Evolutionary conservation across 2,888 invertebrate genomes (phyloP).

Genomic region (Caenorhabditis wallacei): DNA sequence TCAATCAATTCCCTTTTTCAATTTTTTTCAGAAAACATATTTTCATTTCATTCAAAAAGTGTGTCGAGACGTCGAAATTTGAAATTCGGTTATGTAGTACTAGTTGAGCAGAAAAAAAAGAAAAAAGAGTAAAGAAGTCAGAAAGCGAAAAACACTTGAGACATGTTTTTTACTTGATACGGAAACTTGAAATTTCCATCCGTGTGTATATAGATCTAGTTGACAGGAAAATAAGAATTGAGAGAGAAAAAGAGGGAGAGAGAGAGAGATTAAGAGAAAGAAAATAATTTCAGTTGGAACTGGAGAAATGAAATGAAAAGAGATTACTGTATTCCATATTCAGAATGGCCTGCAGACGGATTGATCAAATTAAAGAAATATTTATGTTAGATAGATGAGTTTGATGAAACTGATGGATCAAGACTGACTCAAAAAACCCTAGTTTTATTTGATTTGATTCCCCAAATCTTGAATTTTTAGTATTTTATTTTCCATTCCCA

Average conservation of each 20-base stretch:
- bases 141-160: constrained; percentile 59
- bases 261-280: background rate
- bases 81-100: constrained; percentile 55
- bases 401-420: too few species aligned
- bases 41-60: background rate
- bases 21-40: too few species aligned
- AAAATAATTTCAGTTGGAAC: too few species aligned
- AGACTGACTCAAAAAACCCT: too few species aligned
- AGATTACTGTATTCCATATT: too few species aligned
- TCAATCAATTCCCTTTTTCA: too few species aligned
- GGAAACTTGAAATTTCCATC: constrained; percentile 58
- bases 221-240: background rate
- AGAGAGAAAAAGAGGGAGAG: background rate
- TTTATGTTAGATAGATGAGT: too few species aligned
- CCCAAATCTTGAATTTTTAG: too few species aligned
- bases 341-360: too few species aligned
- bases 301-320: too few species aligned
- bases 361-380: too few species aligned
- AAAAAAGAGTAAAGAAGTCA: constrained; percentile 16
- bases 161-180: constrained; percentile 61
- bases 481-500: background rate
- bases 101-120: constrained; percentile 19
- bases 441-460: too few species aligned
- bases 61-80: constrained; percentile 25
- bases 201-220: constrained; percentile 12